Percentiles rank a stretch among this genome's conserved stretches.
These are phyloP conservation scores for Scaptomyza tumidula DNA, from an alignment of 2,888 invertebrate species.

Conservation along the genomic window DNA sequence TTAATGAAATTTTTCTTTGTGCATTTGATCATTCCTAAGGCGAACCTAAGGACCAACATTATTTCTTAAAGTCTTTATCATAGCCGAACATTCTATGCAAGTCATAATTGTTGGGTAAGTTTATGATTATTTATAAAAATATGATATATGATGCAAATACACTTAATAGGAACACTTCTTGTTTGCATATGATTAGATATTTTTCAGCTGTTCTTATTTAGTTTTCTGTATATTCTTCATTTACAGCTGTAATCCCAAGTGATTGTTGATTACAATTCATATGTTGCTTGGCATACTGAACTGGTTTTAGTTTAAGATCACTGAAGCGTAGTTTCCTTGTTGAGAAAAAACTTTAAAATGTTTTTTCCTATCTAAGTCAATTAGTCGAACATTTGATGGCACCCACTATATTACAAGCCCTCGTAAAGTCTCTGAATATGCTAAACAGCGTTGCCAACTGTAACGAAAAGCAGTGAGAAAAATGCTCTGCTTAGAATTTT, in stretches of 20 bases:
- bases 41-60: slow-evolving; percentile 23
- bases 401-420: slow-evolving; percentile 21
- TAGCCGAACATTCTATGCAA: slow-evolving; percentile 37
- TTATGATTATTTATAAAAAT: slow-evolving; percentile 7
- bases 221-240: slow-evolving; percentile 3
- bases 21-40: slow-evolving; percentile 31
- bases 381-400: slow-evolving; percentile 44
- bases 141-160: slow-evolving; percentile 30
- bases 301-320: background rate
- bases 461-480: slow-evolving; percentile 45
- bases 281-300: background rate
- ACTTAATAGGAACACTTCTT: slow-evolving; percentile 18
- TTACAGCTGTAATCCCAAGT: slow-evolving; percentile 13
- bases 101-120: slow-evolving; percentile 39
- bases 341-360: too few relatives aligned
- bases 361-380: slow-evolving; percentile 12
- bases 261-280: background rate
- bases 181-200: slow-evolving; percentile 38
- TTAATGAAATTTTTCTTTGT: slow-evolving; percentile 60
- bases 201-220: slow-evolving; percentile 42
- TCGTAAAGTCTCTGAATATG: slow-evolving; percentile 23
- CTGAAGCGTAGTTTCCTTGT: slow-evolving; percentile 21
- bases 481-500: slow-evolving; percentile 34
- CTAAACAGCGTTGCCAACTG: slow-evolving; percentile 47
- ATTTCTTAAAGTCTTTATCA: slow-evolving; percentile 42